Conservation (phyloP, 2,113 vertebrate species). For the Coryphaenoides rupestris region DNA sequence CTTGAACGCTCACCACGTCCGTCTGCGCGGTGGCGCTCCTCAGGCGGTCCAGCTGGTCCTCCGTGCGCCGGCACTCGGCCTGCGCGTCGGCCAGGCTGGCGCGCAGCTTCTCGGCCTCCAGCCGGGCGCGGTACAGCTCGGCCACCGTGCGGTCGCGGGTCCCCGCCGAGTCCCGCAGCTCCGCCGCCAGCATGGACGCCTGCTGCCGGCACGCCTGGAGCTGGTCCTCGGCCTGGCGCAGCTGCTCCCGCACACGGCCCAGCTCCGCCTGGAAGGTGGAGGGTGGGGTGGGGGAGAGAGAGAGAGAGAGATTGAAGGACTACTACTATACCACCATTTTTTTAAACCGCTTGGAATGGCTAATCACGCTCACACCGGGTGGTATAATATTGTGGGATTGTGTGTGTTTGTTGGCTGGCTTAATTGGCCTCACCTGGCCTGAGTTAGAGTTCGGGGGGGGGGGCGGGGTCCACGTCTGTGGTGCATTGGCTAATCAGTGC, state of each 20-base stretch:
- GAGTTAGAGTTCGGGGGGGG: no score
- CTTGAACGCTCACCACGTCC: slow-evolving; percentile 69
- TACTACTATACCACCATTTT: no score
- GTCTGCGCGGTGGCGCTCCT: slow-evolving; percentile 72
- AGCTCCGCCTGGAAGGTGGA: slow-evolving; percentile 76
- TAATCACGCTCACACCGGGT: no score
- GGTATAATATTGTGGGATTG: no score
- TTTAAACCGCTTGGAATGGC: no score
- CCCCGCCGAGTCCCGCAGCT: slow-evolving; percentile 85
- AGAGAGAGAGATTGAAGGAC: no score
- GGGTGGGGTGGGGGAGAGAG: no score
- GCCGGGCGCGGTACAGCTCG: slow-evolving; percentile 83
- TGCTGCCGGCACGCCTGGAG: slow-evolving; percentile 88
- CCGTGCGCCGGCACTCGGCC: slow-evolving; percentile 74
- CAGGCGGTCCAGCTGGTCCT: slow-evolving; percentile 61
- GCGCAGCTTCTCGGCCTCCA: slow-evolving; percentile 78
- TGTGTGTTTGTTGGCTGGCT: no score
- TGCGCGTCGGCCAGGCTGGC: slow-evolving; percentile 76
- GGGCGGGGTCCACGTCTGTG: no score
- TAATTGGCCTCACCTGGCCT: no score
- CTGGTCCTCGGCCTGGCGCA: slow-evolving; percentile 90
- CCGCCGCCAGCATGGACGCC: slow-evolving; percentile 83
- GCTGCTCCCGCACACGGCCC: slow-evolving; percentile 79
- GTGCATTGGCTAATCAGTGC: no score
- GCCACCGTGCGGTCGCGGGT: slow-evolving; percentile 87